These are phyloP conservation scores for Apodemia hepburni DNA, from an alignment of 2,888 invertebrate species.

Conservation along the genomic window DNA sequence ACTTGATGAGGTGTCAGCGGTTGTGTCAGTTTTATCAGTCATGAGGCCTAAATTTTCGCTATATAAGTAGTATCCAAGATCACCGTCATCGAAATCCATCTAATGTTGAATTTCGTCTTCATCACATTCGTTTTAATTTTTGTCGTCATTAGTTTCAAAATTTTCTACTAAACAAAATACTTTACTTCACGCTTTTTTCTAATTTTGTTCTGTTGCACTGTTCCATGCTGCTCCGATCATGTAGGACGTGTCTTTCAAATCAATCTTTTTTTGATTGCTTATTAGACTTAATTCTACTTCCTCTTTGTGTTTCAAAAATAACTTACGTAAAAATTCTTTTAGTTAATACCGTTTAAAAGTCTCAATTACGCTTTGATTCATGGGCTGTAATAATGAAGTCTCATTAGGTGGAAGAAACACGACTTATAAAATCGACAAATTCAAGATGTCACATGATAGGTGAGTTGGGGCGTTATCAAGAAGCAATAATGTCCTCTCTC, in stretches of 20 bases:
- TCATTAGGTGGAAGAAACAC: too few species aligned
- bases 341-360: slow-evolving; percentile 33
- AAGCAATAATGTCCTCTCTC: slow-evolving; percentile 30
- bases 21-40: too few species aligned
- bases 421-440: too few species aligned
- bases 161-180: slow-evolving; percentile 28
- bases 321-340: slow-evolving; percentile 33
- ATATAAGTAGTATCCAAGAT: not conserved
- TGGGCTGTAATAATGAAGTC: too few species aligned
- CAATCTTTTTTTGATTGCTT: slow-evolving; percentile 33
- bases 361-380: slow-evolving; percentile 29
- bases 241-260: slow-evolving; percentile 32
- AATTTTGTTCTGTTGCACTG: slow-evolving; percentile 30
- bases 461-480: slow-evolving; percentile 33
- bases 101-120: slow-evolving; percentile 29
- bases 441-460: slow-evolving; percentile 31
- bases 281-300: slow-evolving; percentile 30
- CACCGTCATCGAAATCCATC: slow-evolving; percentile 30
- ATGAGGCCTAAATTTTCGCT: too few species aligned
- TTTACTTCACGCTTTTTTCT: slow-evolving; percentile 31
- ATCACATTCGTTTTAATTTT: slow-evolving; percentile 33
- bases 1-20: too few species aligned
- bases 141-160: slow-evolving; percentile 30
- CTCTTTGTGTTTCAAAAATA: slow-evolving; percentile 30
- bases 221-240: slow-evolving; percentile 32